These are phyloP conservation scores for Narcine bancroftii DNA, from an alignment of 2,113 vertebrate genomes.

Conservation along the genomic window DNA sequence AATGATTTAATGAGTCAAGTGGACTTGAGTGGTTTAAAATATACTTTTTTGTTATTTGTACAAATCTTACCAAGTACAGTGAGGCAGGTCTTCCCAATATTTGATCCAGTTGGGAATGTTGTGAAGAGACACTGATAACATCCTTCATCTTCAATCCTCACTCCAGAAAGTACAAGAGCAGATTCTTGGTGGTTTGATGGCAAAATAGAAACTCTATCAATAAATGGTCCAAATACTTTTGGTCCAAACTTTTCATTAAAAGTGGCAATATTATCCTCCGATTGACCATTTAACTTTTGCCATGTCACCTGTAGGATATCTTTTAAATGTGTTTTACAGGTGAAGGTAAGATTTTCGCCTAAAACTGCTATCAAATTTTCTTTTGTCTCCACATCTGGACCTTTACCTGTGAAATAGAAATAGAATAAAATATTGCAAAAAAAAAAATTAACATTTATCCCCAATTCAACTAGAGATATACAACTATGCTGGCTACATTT, in stretches of 20 bases:
- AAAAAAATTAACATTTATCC: background rate
- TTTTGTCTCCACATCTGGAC: background rate
- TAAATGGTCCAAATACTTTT: background rate
- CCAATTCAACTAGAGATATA: background rate
- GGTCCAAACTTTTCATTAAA: background rate
- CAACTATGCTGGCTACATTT: background rate
- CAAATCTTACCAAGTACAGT: slow-evolving; percentile 2
- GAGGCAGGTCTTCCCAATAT: slow-evolving; percentile 24
- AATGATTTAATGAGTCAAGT: background rate
- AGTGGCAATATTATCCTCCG: background rate
- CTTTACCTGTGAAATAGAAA: background rate
- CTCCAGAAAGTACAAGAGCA: background rate
- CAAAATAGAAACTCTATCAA: background rate
- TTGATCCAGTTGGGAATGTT: background rate
- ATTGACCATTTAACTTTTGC: slow-evolving; percentile 20
- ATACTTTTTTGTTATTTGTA: background rate
- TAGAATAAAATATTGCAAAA: background rate
- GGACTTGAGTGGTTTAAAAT: background rate
- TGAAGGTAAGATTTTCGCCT: background rate
- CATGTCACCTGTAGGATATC: slow-evolving; percentile 25
- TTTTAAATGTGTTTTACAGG: background rate
- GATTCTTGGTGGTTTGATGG: background rate
- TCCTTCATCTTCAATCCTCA: slow-evolving; percentile 36
- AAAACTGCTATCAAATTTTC: background rate
- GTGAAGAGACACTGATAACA: slow-evolving; percentile 32